These are phyloP conservation scores for Etheostoma nigrum DNA, from an alignment of 2,797 vertebrate genomes.

Conservation along the genomic window DNA sequence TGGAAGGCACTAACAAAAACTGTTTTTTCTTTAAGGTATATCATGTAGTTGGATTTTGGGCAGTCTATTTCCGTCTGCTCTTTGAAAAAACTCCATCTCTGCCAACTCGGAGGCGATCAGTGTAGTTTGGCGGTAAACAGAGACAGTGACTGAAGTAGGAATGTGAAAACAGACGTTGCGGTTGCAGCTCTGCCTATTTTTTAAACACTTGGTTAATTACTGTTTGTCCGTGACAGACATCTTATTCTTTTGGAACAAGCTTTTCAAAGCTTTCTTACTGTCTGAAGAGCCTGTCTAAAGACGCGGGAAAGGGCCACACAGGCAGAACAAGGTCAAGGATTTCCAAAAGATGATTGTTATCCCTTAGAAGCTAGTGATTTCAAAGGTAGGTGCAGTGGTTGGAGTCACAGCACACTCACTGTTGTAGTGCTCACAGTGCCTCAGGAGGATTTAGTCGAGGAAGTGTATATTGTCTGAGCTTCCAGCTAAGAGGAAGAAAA, in stretches of 20 bases:
- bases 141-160: too few species aligned
- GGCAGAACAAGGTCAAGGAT: conserved; percentile 22
- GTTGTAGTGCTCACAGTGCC: conserved; percentile 35
- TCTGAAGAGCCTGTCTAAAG: not conserved
- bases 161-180: too few species aligned
- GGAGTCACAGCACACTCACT: conserved; percentile 24
- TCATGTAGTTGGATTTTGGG: not conserved
- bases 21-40: conserved; percentile 1
- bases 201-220: too few species aligned
- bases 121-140: too few species aligned
- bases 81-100: conserved; percentile 7
- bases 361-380: conserved; percentile 48
- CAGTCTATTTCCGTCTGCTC: conserved; percentile 11
- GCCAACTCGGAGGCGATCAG: not conserved
- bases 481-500: conserved; percentile 26
- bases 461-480: conserved; percentile 28
- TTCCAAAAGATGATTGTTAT: conserved; percentile 39
- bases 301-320: conserved; percentile 3
- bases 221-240: too few species aligned
- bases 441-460: conserved; percentile 32
- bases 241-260: not conserved
- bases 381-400: conserved; percentile 21
- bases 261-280: conserved; percentile 8
- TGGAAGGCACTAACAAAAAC: not conserved
- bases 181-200: too few species aligned